These are phyloP conservation scores for Embiotoca jacksoni DNA, from an alignment of 2,113 vertebrate species.

Conservation along the genomic window DNA sequence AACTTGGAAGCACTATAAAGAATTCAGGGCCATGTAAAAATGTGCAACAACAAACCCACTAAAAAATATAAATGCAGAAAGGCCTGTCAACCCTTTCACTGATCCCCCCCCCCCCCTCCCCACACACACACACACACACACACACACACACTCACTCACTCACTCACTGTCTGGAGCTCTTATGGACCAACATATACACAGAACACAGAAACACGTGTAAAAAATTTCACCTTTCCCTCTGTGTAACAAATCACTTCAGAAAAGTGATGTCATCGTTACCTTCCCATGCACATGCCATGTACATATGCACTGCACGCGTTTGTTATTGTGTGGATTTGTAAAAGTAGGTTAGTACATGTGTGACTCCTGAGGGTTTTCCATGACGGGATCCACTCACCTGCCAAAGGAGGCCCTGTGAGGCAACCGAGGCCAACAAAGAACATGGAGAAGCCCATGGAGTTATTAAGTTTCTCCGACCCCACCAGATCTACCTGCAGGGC, in stretches of 20 bases:
- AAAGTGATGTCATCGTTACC: conserved; percentile 2
- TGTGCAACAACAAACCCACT: neutral
- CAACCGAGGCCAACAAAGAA: conserved; percentile 92
- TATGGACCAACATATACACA: neutral
- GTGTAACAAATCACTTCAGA: conserved; percentile 19
- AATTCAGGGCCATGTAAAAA: conserved; percentile 47
- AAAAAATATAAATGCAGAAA: conserved; percentile 21
- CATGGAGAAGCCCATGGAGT: conserved; percentile 90
- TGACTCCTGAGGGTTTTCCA: conserved; percentile 19
- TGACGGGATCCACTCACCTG: conserved; percentile 86
- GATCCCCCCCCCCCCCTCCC: no score
- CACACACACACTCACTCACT: neutral
- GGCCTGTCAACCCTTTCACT: conserved; percentile 5
- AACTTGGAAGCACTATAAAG: conserved; percentile 11
- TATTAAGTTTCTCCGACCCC: conserved; percentile 86
- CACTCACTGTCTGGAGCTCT: neutral
- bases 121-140: neutral
- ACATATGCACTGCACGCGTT: conserved; percentile 6
- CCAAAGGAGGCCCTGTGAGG: conserved; percentile 90
- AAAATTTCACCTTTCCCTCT: conserved; percentile 9
- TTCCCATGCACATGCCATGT: conserved; percentile 18
- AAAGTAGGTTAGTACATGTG: conserved; percentile 31
- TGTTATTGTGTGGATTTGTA: conserved; percentile 42
- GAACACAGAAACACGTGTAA: neutral
- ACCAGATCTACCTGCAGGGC: conserved; percentile 89